These are phyloP conservation scores for Clusia tigrina DNA, from an alignment of 2,888 invertebrate genomes.

Conservation along the genomic window DNA sequence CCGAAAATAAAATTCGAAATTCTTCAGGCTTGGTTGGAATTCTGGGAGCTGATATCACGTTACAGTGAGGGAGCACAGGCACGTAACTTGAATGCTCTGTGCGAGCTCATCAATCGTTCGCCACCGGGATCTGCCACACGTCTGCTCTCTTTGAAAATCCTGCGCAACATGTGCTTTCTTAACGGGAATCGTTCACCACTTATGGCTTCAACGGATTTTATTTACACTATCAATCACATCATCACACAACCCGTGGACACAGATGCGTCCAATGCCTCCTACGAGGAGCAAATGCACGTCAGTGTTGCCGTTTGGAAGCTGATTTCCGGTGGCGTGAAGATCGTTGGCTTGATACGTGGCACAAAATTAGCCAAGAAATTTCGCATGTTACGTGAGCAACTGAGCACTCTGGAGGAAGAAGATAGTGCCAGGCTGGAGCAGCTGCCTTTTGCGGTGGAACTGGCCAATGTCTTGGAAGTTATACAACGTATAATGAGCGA, in stretches of 20 bases:
- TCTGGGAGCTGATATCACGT: constrained; percentile 61
- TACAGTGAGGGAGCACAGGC: constrained; percentile 53
- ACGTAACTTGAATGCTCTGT: constrained; percentile 50
- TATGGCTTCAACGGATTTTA: constrained; percentile 47
- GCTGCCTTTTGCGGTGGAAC: not conserved
- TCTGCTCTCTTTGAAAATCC: constrained; percentile 49
- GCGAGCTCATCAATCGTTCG: constrained; percentile 46
- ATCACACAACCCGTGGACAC: constrained; percentile 35
- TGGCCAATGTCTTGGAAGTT: constrained; percentile 1
- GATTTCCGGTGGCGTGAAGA: constrained; percentile 56
- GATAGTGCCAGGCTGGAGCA: not conserved
- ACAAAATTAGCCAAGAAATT: constrained; percentile 53
- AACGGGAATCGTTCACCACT: constrained; percentile 51
- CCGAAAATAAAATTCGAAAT: constrained; percentile 49
- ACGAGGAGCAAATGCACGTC: constrained; percentile 54
- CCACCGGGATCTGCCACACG: constrained; percentile 38
- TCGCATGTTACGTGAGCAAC: constrained; percentile 40
- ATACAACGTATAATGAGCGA: too few species aligned
- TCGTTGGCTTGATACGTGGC: constrained; percentile 52
- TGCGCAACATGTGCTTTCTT: constrained; percentile 62
- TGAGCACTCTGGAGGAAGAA: constrained; percentile 33
- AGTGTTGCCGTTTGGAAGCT: constrained; percentile 57
- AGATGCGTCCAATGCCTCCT: constrained; percentile 28
- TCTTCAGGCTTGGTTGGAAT: constrained; percentile 53
- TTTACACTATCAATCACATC: constrained; percentile 46